Percentiles rank a stretch among this genome's conserved stretches.
phyloP scores from a whole-genome alignment of 2,797 vertebrate species.

The Sebastes ruberrimus region DNA sequence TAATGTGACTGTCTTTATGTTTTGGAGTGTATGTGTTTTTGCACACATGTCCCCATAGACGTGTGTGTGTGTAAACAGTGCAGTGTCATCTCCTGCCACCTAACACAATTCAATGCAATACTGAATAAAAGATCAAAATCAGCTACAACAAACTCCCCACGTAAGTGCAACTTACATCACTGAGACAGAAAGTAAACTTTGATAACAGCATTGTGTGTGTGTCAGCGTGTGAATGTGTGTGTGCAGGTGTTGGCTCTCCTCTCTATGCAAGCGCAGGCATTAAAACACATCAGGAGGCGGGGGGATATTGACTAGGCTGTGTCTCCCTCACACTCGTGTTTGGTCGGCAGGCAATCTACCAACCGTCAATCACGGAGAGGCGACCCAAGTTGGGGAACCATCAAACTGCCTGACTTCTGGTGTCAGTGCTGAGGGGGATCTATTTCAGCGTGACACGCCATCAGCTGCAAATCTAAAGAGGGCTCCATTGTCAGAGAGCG shows the following conservation, averaged over 20 bases:
- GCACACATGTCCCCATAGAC: not conserved
- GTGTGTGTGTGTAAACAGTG: not conserved
- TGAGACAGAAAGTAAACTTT: conserved; percentile 55
- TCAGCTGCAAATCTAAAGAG: conserved; percentile 77
- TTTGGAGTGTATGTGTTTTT: not conserved
- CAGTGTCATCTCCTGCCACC: not conserved
- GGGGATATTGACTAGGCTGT: conserved; percentile 73
- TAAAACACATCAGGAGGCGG: conserved; percentile 66
- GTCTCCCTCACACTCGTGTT: conserved; percentile 75
- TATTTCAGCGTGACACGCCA: conserved; percentile 80
- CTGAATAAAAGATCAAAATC: not conserved
- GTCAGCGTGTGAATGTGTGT: conserved; percentile 8
- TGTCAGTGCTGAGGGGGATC: conserved; percentile 82
- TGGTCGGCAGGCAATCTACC: conserved; percentile 82
- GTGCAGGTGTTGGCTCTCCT: conserved; percentile 38
- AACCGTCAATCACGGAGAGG: conserved; percentile 78
- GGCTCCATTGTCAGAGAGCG: conserved; percentile 68
- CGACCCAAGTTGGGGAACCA: conserved; percentile 80
- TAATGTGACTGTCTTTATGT: not conserved
- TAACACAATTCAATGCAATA: not conserved
- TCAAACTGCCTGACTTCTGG: conserved; percentile 75
- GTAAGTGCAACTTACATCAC: not conserved
- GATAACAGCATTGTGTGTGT: conserved; percentile 3
- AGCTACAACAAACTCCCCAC: not conserved
- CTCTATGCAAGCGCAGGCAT: conserved; percentile 70